Evolutionary conservation across 2,888 invertebrate species (phyloP), one percentile per base, ranked within the genome.

Genomic region (Smittia aterrima): DNA sequence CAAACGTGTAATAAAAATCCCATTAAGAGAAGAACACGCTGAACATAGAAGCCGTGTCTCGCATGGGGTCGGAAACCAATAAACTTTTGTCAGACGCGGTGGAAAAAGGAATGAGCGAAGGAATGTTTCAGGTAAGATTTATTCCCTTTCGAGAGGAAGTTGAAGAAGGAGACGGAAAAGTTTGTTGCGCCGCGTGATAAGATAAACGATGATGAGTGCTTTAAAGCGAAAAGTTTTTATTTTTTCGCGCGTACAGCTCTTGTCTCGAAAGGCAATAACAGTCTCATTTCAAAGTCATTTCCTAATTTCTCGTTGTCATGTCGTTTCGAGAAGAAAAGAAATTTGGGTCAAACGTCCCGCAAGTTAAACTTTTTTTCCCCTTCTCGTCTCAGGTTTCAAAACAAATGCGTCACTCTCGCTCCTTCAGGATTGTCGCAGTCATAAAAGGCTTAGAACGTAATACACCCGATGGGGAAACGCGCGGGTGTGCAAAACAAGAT

Each of bases 1-100:
- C 72, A 72, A 72, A 62, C 27, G 27, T 71, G 62, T 62, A 72
- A 72, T 72, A 72, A 72, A 72, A 72, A 38, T 72, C 62, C 62
- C 72, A 72, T 72, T 72, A 72, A 72, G 62, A 58, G 16, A 7
- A 11, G 18, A 13, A 68, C 20, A 47, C 22, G 24, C 13, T 41
- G 47, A 47, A 47, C 68, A 41, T 16, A 13, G 24, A 41, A 18
- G 68, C 41, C 32, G 53, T 1, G 27, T 13, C 22, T 9, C 20
- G 25, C 20, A 22, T 11, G 27, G 25, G 53, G 41, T 20, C 20
- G 72, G 72, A 62, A 72, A 62, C 72, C 72, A 72, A 72, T 72
- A 72, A 72, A 24, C 72, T 32, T 38, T 72, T 27, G 27, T 64
- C 27, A 20, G 27, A 58, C 64, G 27, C 58, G 16, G 58, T 7